A percentile compares a stretch with the other conserved stretches of the same genome.
These are phyloP conservation scores for Tipula helvola DNA, from an alignment of 2,888 invertebrate species.

Conservation along the genomic window DNA sequence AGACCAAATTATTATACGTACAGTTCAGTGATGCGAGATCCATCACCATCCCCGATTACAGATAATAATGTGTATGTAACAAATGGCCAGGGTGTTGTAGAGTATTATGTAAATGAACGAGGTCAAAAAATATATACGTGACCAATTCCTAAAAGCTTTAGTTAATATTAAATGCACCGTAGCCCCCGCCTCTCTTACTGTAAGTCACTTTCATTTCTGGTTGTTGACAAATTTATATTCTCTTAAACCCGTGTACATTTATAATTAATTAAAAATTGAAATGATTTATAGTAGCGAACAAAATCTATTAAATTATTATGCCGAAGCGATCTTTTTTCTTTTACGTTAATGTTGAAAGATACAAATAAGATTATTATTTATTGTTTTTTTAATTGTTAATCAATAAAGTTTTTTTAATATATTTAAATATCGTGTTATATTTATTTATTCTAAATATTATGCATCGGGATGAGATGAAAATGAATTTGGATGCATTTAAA, in stretches of 20 bases:
- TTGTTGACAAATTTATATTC: not conserved
- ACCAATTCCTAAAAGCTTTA: conserved; percentile 4
- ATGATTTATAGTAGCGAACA: not conserved
- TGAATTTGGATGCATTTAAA: not conserved
- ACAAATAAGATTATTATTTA: not conserved
- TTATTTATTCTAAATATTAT: not conserved
- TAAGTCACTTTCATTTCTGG: not conserved
- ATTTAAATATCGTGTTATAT: not conserved
- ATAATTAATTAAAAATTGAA: not conserved
- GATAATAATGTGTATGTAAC: conserved; percentile 28
- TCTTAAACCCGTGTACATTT: not conserved
- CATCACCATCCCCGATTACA: conserved; percentile 14
- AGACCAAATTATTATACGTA: conserved; percentile 17
- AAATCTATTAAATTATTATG: not conserved
- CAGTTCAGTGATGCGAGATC: not conserved
- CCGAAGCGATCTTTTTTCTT: not conserved
- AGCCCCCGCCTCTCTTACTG: not conserved
- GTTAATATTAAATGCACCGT: not conserved
- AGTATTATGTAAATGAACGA: conserved; percentile 29
- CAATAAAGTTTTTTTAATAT: not conserved
- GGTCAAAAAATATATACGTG: conserved; percentile 25
- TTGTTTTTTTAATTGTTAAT: not conserved
- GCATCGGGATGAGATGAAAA: not conserved
- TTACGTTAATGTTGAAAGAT: not conserved
- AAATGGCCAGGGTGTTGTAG: conserved; percentile 28